Conservation (phyloP, 2,113 vertebrate genomes). For the Nyctereutes procyonoides region DNA sequence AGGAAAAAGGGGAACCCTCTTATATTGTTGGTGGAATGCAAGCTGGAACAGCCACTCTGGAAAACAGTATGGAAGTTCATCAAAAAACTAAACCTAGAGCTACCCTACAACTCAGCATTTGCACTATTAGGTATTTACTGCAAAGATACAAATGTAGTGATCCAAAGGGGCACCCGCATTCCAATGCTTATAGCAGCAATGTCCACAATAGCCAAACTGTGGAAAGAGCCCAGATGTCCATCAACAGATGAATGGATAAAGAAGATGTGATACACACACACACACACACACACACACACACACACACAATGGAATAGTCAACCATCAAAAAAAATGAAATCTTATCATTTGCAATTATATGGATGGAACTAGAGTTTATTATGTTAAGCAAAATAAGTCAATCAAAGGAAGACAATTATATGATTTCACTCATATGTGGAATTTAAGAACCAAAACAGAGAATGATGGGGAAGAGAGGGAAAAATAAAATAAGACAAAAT, state of each 20-base stretch:
- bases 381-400: not conserved
- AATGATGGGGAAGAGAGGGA: not conserved
- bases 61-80: not conserved
- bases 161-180: not conserved
- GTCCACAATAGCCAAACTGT: not conserved
- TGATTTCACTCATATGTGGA: not conserved
- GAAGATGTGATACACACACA: not conserved
- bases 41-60: not conserved
- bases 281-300: too few relatives aligned
- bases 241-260: not conserved
- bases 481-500: not conserved
- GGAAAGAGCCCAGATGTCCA: not conserved
- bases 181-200: not conserved
- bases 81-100: not conserved
- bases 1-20: not conserved
- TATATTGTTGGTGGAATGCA: not conserved
- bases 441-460: not conserved
- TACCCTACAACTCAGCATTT: not conserved
- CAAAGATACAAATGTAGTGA: not conserved
- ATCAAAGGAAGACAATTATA: not conserved
- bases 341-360: not conserved
- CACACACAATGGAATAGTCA: not conserved
- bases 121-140: not conserved
- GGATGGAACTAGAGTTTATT: not conserved
- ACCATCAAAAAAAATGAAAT: not conserved